Percentiles rank a stretch among this genome's conserved stretches.
phyloP scores from a whole-genome alignment of 2,797 vertebrate species.

The Dendrocincla fuliginosa region DNA sequence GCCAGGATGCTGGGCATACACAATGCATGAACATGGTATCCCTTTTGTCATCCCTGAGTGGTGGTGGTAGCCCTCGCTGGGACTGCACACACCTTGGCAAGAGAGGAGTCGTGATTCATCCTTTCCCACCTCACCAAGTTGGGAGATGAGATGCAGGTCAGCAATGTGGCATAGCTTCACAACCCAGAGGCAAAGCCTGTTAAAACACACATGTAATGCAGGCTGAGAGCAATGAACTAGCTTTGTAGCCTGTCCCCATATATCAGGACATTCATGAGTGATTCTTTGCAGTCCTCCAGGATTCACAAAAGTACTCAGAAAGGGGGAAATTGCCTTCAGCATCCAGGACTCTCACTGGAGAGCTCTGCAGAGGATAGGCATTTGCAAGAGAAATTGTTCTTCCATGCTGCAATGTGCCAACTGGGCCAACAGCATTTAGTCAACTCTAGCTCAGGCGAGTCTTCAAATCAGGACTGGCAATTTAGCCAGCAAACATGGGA shows the following conservation, averaged over 20 bases:
- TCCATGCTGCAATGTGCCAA: neutral
- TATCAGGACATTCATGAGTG: neutral
- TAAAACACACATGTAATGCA: accelerated
- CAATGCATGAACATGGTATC: neutral
- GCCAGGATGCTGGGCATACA: neutral
- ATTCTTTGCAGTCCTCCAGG: neutral
- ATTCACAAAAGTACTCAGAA: neutral
- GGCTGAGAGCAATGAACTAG: neutral
- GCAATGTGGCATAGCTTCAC: neutral
- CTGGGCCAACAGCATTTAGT: neutral
- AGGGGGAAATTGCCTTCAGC: neutral
- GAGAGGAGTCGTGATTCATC: neutral
- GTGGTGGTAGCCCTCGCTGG: neutral
- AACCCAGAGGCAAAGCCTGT: neutral
- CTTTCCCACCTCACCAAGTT: neutral
- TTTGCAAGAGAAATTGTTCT: neutral
- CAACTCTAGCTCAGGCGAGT: neutral
- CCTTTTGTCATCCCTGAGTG: accelerated
- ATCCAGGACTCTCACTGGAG: neutral
- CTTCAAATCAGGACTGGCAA: neutral
- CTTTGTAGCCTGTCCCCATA: neutral
- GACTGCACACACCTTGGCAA: neutral
- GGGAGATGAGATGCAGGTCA: neutral
- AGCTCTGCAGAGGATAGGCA: neutral
- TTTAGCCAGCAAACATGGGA: neutral